Conservation (phyloP, 2,888 invertebrate species). For the Tolmerus cingulatus region DNA sequence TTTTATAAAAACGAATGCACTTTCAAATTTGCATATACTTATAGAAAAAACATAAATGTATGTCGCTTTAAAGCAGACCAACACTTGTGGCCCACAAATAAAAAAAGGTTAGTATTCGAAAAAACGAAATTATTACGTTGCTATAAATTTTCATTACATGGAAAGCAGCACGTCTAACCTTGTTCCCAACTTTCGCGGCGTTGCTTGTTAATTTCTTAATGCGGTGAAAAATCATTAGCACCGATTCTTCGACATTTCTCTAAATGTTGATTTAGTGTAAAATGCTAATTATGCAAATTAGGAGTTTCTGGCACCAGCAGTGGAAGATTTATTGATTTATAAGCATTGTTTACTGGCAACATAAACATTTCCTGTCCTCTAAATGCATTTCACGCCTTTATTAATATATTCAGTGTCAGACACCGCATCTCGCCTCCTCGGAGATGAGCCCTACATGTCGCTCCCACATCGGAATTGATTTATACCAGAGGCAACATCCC, state of each 20-base stretch:
- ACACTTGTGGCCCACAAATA: background rate
- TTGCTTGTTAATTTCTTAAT: background rate
- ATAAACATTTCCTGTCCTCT: conserved; percentile 12
- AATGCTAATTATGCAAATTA: conserved; percentile 8
- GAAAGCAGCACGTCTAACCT: background rate
- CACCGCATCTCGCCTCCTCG: background rate
- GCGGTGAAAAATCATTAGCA: background rate
- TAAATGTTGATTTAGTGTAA: conserved; percentile 10
- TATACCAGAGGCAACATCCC: conserved; percentile 22
- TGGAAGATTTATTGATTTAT: conserved; percentile 12
- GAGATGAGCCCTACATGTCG: background rate
- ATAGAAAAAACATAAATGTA: background rate
- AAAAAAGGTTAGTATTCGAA: background rate
- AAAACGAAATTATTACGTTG: background rate
- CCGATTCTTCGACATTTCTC: background rate
- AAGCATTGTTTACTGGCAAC: background rate
- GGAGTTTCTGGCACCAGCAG: background rate
- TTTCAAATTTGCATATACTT: background rate
- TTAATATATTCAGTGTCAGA: conserved; percentile 4
- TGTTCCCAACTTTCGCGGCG: background rate
- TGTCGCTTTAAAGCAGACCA: background rate
- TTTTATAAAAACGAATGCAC: background rate
- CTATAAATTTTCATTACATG: background rate
- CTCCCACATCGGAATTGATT: conserved; percentile 19
- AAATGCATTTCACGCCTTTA: conserved; percentile 10